phyloP scores from a whole-genome alignment of 2,113 vertebrate genomes.

The Cryptotis parvus region DNA sequence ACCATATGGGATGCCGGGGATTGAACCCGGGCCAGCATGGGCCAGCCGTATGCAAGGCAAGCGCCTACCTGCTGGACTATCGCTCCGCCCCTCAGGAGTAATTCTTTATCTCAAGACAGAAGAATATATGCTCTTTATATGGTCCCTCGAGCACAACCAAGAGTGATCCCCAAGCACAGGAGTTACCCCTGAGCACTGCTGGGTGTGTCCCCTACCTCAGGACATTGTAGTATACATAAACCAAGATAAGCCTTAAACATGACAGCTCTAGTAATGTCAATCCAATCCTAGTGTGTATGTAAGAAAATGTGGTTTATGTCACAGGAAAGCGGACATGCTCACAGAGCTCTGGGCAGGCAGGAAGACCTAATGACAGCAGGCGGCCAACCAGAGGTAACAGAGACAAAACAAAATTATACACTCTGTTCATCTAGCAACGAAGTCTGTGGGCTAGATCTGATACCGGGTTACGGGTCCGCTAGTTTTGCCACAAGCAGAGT shows the following conservation, averaged over 20 bases:
- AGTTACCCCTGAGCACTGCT: neutral
- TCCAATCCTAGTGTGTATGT: constrained; percentile 20
- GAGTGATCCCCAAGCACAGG: too few relatives aligned
- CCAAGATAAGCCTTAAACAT: constrained; percentile 47
- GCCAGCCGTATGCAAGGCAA: too few relatives aligned
- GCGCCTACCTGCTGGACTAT: too few relatives aligned
- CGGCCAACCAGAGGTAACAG: neutral
- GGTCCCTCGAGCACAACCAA: too few relatives aligned
- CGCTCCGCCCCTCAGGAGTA: too few relatives aligned
- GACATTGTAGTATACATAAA: constrained; percentile 33
- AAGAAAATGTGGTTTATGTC: neutral
- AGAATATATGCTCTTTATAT: too few relatives aligned
- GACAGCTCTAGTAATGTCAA: neutral
- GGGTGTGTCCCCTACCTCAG: neutral
- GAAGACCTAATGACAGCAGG: neutral
- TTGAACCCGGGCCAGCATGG: too few relatives aligned
- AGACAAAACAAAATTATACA: neutral
- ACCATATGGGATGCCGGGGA: too few relatives aligned
- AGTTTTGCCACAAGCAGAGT: neutral
- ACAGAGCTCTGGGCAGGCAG: neutral
- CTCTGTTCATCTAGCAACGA: neutral
- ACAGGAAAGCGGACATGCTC: neutral
- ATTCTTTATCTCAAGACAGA: too few relatives aligned
- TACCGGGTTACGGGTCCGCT: neutral
- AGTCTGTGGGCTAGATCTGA: neutral